These are phyloP conservation scores for Ondatra zibethicus DNA, from an alignment of 2,113 vertebrate genomes.

Conservation along the genomic window DNA sequence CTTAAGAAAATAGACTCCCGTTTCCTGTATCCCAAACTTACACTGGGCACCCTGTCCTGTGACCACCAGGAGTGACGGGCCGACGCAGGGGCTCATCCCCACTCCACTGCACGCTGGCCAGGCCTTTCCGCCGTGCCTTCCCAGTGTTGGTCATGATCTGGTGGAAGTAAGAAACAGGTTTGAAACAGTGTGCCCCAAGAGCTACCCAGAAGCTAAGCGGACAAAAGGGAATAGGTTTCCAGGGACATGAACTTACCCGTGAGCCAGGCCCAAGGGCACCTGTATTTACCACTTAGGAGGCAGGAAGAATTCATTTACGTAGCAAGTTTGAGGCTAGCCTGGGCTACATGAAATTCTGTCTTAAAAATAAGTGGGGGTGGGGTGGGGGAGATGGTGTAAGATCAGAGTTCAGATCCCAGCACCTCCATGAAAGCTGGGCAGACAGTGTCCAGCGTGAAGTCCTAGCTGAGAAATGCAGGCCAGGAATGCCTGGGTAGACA, in stretches of 20 bases:
- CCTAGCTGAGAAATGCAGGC: not conserved
- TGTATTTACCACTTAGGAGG: not conserved
- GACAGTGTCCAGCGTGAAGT: not conserved
- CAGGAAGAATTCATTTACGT: not conserved
- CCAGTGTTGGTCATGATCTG: constrained; percentile 97
- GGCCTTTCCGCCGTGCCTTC: constrained; percentile 89
- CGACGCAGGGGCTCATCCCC: constrained; percentile 93
- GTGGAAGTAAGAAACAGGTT: constrained; percentile 36
- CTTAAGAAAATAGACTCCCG: not conserved
- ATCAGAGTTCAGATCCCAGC: not conserved
- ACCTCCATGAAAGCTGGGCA: not conserved
- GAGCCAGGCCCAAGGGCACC: not conserved
- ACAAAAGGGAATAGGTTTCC: rapidly evolving
- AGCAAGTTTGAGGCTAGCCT: not conserved
- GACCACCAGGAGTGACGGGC: constrained; percentile 93
- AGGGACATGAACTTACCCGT: not conserved
- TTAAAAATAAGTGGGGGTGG: not conserved
- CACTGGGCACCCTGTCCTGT: constrained; percentile 84
- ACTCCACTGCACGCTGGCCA: constrained; percentile 80
- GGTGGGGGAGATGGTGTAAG: not conserved
- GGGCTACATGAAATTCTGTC: not conserved
- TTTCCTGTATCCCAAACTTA: constrained; percentile 84
- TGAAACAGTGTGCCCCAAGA: not conserved
- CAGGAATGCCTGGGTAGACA: not conserved
- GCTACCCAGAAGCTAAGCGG: not conserved